Conservation (phyloP, 2,797 vertebrate genomes). For the Diplodus sargus region DNA sequence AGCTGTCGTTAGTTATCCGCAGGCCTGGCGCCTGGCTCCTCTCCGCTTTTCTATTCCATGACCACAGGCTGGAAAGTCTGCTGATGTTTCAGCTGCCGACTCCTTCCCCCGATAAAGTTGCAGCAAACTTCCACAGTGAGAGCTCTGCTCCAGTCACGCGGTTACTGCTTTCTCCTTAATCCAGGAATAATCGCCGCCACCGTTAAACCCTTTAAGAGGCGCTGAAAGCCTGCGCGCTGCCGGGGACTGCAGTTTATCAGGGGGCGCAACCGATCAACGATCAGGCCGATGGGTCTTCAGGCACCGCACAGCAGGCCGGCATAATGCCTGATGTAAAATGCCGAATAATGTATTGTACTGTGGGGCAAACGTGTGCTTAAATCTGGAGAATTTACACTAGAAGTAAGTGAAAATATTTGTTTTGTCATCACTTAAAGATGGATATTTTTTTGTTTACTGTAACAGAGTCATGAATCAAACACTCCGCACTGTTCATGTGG, state of each 20-base stretch:
- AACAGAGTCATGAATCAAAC: conserved; percentile 7
- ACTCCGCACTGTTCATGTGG: conserved; percentile 42
- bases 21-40: conserved; percentile 75
- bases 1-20: conserved; percentile 38
- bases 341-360: not conserved
- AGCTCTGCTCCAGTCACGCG: conserved; percentile 26
- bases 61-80: conserved; percentile 51
- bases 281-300: conserved; percentile 75
- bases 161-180: conserved; percentile 46
- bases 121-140: conserved; percentile 49
- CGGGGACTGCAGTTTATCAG: conserved; percentile 65
- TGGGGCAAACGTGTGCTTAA: too few relatives aligned
- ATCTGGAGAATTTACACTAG: rapidly evolving
- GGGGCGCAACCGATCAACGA: conserved; percentile 55
- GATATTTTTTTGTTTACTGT: not conserved
- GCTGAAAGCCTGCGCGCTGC: conserved; percentile 44
- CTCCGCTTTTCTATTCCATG: conserved; percentile 75
- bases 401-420: not conserved
- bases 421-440: rapidly evolving
- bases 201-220: conserved; percentile 21
- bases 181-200: conserved; percentile 55
- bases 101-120: conserved; percentile 47
- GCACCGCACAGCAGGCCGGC: conserved; percentile 82
- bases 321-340: conserved; percentile 74
- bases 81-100: not conserved